Conservation (phyloP, 2,888 invertebrate species). For the Cosmia pyralina region DNA sequence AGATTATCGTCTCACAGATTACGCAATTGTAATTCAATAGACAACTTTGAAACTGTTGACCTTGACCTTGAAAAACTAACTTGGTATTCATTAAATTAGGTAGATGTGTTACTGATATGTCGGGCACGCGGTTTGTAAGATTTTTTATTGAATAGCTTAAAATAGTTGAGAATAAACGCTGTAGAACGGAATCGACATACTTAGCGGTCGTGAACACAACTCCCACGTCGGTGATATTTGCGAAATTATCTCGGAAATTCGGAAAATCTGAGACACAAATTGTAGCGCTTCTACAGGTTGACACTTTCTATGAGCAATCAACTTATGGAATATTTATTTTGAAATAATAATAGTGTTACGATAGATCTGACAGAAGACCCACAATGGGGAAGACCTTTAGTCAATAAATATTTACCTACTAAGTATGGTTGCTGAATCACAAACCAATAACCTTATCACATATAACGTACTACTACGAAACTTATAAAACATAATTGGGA, state of each 20-base stretch:
- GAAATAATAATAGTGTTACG: not conserved
- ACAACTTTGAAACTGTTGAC: slow-evolving; percentile 56
- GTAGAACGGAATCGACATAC: not conserved
- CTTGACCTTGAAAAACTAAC: slow-evolving; percentile 57
- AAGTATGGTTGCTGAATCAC: slow-evolving; percentile 37
- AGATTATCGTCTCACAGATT: slow-evolving; percentile 53
- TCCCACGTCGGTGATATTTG: not conserved
- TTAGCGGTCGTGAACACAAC: not conserved
- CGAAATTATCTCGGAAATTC: not conserved
- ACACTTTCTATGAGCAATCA: not conserved
- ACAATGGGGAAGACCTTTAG: slow-evolving; percentile 31
- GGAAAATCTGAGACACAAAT: not conserved
- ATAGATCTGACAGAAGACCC: not conserved
- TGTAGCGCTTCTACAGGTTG: not conserved
- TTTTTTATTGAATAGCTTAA: not conserved
- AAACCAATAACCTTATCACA: slow-evolving; percentile 21
- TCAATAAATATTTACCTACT: slow-evolving; percentile 20
- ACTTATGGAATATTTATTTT: not conserved
- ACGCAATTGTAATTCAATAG: slow-evolving; percentile 64
- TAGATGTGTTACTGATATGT: slow-evolving; percentile 9
- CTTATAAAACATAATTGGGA: slow-evolving; percentile 34
- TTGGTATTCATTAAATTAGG: slow-evolving; percentile 38
- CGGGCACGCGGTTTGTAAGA: not conserved
- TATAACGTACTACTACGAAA: slow-evolving; percentile 3
- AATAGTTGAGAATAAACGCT: not conserved